Conservation (phyloP, 2,888 invertebrate species). For the Drosophila pseudotakahashii region DNA sequence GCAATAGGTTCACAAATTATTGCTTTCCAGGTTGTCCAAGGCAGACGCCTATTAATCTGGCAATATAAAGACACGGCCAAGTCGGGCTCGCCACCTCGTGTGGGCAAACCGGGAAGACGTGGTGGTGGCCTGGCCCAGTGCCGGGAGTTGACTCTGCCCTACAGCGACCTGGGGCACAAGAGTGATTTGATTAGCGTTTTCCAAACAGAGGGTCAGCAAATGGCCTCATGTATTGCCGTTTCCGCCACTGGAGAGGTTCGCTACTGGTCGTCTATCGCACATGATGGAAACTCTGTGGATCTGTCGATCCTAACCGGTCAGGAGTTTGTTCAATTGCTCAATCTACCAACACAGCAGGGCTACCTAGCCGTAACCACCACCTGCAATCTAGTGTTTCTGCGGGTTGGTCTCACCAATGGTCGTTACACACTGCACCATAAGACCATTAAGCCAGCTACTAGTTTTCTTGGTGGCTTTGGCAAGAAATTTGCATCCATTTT, state of each 20-base stretch:
- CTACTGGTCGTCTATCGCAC: slow-evolving; percentile 95
- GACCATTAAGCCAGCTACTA: slow-evolving; percentile 89
- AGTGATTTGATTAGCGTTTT: slow-evolving; percentile 93
- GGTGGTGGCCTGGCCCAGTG: slow-evolving; percentile 87
- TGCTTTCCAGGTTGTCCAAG: slow-evolving; percentile 89
- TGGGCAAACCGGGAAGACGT: slow-evolving; percentile 72
- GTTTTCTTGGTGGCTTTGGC: slow-evolving; percentile 95
- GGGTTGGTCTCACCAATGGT: slow-evolving; percentile 87
- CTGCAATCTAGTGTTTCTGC: slow-evolving; percentile 91
- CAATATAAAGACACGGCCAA: slow-evolving; percentile 86
- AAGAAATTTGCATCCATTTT: slow-evolving; percentile 85
- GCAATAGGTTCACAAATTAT: neutral
- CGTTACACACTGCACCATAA: slow-evolving; percentile 89
- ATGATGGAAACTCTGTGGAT: slow-evolving; percentile 94
- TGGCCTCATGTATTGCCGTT: slow-evolving; percentile 94
- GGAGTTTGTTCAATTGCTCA: slow-evolving; percentile 91
- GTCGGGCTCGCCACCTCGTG: slow-evolving; percentile 61
- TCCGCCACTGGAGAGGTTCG: slow-evolving; percentile 96
- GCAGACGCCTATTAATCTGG: slow-evolving; percentile 94
- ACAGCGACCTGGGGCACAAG: slow-evolving; percentile 95
- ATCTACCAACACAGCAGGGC: slow-evolving; percentile 88
- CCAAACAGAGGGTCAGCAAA: slow-evolving; percentile 86
- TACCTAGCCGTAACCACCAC: slow-evolving; percentile 96
- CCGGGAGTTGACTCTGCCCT: slow-evolving; percentile 93
- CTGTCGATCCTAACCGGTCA: slow-evolving; percentile 94